Evolutionary conservation across 2,113 vertebrate species (phyloP), one percentile per base, ranked within the genome.

Genomic region (Hippolais icterina): DNA sequence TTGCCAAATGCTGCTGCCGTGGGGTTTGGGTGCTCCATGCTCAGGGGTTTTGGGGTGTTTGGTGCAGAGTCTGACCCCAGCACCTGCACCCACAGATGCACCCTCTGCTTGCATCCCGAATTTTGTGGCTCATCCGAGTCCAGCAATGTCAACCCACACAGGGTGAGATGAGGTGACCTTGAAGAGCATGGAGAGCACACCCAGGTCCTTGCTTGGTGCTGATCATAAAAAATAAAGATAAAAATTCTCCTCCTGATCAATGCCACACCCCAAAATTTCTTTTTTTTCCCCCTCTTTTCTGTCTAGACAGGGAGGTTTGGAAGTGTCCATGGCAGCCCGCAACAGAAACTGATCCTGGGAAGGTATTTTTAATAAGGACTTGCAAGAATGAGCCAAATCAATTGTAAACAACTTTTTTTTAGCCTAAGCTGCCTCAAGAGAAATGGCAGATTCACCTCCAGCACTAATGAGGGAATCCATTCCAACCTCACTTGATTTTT

Each of bases 1-100:
- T 15, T 64, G 33, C 50, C 46, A 54, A 4, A 1, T 2, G 0
- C 22, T 12, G 31, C 11, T n/a, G 44, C 19, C 0, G 1, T 0
- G 2, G 9, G 9, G 19, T 82, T 35, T 24, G 24, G 23, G 1
- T 6, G 22, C 49, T 52, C 52, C 6, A 0, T 0, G 9, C 56
- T 89, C 31, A 31, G 18, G 22, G 1, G 11, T n/a, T 53, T 46
- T 17, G 5, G 4, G 31, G 27, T 39, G 7, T 75, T 66, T 47
- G 41, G 37, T 27, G 81, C 9, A 15, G 15, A 39, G 14, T 6
- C 6, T 2, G 8, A 29, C n/a, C 52, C 28, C 29, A 8, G 15
- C 17, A 31, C 11, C 33, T 59, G 27, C 27, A 10, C 4, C 47
- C 69, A 12, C 25, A 41, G 17, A 4, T 31, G 22, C 23, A 21